These are phyloP conservation scores for Corydoras sp. DNA, from an alignment of 2,113 vertebrate species.

Conservation along the genomic window DNA sequence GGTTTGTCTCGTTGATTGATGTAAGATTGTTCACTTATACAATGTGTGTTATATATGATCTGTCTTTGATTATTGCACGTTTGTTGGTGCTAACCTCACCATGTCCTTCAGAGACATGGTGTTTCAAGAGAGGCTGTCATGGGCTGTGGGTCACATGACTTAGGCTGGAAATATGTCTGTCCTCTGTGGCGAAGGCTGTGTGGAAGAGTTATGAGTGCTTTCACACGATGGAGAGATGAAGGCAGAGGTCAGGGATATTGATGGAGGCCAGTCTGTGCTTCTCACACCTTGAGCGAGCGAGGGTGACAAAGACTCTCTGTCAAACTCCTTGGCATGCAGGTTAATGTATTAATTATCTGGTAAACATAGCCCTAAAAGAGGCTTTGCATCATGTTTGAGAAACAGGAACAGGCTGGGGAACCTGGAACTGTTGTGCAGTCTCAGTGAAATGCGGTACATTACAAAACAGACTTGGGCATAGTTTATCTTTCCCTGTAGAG, in stretches of 20 bases:
- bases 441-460: no score
- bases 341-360: slow-evolving; percentile 44
- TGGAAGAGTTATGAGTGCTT: slow-evolving; percentile 36
- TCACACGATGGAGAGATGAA: slow-evolving; percentile 32
- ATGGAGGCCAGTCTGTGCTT: slow-evolving; percentile 23
- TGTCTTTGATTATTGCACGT: slow-evolving; percentile 7
- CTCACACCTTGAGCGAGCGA: slow-evolving; percentile 26
- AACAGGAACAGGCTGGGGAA: neutral
- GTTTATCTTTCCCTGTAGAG: no score
- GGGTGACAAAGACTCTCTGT: slow-evolving; percentile 30
- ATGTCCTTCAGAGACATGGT: slow-evolving; percentile 27
- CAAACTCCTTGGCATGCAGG: slow-evolving; percentile 35
- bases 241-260: slow-evolving; percentile 39
- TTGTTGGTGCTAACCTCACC: slow-evolving; percentile 24
- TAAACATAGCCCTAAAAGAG: slow-evolving; percentile 31
- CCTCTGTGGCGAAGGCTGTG: slow-evolving; percentile 28
- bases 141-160: slow-evolving; percentile 34
- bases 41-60: neutral
- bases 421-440: no score
- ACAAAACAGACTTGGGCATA: no score
- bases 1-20: no score
- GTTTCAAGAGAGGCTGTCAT: slow-evolving; percentile 18
- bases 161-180: slow-evolving; percentile 35
- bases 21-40: no score
- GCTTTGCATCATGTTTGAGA: slow-evolving; percentile 11